Evolutionary conservation across 2,888 invertebrate genomes (phyloP), one percentile per base, ranked within the genome.

Genomic region (Ichneumoninae sp.): DNA sequence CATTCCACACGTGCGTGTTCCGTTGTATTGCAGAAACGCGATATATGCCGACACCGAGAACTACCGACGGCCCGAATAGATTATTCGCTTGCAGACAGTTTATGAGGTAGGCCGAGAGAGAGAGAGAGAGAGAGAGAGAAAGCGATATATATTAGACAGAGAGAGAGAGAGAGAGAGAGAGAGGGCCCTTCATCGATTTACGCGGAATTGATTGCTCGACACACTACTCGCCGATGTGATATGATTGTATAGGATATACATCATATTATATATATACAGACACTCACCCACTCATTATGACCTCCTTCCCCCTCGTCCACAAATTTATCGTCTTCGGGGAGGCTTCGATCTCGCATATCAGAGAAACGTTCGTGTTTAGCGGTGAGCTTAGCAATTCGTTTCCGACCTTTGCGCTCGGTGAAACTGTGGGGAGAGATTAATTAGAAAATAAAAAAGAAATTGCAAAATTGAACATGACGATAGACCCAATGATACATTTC

Each of bases 261-360:
- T 54, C 52, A 2, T 44, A 13, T 44, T 44, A 44, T 44, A 13
- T 44, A 13, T 44, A 60, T 1, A 0, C 10, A 10, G 3, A 10
- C 10, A 90, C 94, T 89, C 94, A 96, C 96, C 96, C 96, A 82
- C 95, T 94, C 83, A 96, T 94, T 85, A 96, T 95, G 94, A 96
- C 95, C 92, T 95, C 95, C 76, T 95, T 95, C 86, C 95, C 95
- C 60, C 66, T 82, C 52, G 84, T 94, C 96, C 96, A 96, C 90
- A 96, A 95, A 93, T 96, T 96, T 90, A 96, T 95, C 70, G 96
- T 95, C 88, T 95, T 95, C 3, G 96, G 96, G 89, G 94, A 96
- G 3, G 96, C 96, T 89, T 96, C 96, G 30, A 96, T 95, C 86
- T 95, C 94, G 91, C 96, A 96, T 89, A 96, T 95, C 79, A 96